phyloP scores from a whole-genome alignment of 2,113 vertebrate species.

The Prunella fulvescens region DNA sequence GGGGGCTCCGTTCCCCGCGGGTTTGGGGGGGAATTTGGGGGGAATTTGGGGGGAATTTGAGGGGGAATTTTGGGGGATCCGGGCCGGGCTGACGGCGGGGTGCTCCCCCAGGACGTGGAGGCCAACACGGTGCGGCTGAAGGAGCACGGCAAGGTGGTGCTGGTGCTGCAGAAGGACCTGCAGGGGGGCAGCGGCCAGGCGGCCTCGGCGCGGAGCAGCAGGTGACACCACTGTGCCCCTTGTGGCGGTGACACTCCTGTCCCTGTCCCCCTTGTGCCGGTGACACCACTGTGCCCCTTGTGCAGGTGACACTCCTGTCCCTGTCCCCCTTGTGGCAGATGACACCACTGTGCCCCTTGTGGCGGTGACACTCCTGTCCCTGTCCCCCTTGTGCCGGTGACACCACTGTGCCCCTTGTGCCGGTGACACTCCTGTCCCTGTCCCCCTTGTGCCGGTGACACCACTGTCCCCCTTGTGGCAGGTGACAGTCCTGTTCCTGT shows the following conservation, averaged over 20 bases:
- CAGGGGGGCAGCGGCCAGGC: conserved; percentile 60
- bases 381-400: conserved; percentile 46
- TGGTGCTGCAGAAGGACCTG: conserved; percentile 87
- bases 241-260: background rate
- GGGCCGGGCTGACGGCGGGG: fast-evolving
- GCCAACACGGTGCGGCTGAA: conserved; percentile 93
- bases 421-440: background rate
- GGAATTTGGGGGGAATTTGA: background rate
- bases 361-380: background rate
- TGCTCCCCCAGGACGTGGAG: conserved; percentile 84
- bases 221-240: conserved; percentile 65
- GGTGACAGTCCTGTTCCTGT: background rate
- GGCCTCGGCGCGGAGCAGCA: conserved; percentile 62
- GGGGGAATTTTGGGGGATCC: background rate
- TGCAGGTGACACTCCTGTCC: background rate
- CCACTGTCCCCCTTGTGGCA: no score
- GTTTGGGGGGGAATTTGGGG: no score
- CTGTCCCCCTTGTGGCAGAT: background rate
- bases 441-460: background rate
- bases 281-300: no score
- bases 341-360: fast-evolving
- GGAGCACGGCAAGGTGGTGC: conserved; percentile 90
- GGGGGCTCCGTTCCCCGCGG: no score
- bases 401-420: conserved; percentile 36
- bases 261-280: background rate